Conservation (phyloP, 2,797 vertebrate genomes). For the Tenualosa ilisha region DNA sequence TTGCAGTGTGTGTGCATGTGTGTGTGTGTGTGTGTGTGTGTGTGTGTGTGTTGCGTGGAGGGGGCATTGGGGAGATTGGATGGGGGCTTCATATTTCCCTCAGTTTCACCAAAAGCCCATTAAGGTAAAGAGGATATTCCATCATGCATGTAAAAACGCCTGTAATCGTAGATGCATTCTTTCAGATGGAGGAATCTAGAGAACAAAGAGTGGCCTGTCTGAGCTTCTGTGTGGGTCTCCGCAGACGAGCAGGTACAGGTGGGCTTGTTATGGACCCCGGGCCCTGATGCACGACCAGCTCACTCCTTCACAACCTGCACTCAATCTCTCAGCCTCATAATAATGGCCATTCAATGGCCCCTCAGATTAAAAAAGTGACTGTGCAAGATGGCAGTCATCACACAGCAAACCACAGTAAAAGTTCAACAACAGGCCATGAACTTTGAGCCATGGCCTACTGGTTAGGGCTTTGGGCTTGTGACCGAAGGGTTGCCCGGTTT, state of each 20-base stretch:
- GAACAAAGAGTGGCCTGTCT: not conserved
- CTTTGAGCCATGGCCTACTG: too few species aligned
- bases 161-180: slow-evolving; percentile 16
- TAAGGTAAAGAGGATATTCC: not conserved
- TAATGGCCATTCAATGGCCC: too few species aligned
- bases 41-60: not conserved
- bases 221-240: not conserved
- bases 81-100: slow-evolving; percentile 7
- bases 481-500: too few species aligned
- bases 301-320: not conserved
- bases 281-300: not conserved
- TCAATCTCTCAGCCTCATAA: not conserved
- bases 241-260: not conserved
- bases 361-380: too few species aligned
- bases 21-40: not conserved
- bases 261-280: not conserved
- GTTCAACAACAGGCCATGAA: not conserved
- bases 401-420: too few species aligned
- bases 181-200: not conserved
- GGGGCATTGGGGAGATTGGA: not conserved
- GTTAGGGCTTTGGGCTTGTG: too few species aligned
- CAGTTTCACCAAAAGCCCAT: not conserved
- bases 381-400: too few species aligned
- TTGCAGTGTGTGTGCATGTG: too few species aligned
- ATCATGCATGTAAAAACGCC: not conserved